phyloP scores from a whole-genome alignment of 2,113 vertebrate genomes.

The Ramphastos sulfuratus region DNA sequence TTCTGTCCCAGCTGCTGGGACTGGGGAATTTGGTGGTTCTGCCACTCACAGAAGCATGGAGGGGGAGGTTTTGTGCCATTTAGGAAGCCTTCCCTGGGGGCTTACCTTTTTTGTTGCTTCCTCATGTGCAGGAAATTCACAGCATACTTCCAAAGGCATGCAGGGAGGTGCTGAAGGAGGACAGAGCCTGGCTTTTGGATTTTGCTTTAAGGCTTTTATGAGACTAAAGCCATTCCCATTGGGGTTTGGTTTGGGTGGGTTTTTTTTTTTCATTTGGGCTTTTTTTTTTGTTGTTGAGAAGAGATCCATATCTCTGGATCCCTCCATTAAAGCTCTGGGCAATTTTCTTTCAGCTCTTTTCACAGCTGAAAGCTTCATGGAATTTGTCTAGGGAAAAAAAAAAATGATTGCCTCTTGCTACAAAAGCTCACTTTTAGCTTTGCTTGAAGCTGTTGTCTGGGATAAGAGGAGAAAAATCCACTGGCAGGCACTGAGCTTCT shows the following conservation, averaged over 20 bases:
- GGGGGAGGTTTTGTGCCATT: not conserved
- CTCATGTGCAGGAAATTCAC: slow-evolving; percentile 14
- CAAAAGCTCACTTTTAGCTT: not conserved
- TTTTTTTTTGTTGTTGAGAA: not conserved
- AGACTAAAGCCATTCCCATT: not conserved
- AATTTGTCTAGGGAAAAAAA: not conserved
- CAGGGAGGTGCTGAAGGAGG: not conserved
- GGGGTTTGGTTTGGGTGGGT: too few relatives aligned
- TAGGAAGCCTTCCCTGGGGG: not conserved
- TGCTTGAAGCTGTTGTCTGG: not conserved
- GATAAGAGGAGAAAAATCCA: not conserved
- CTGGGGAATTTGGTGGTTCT: not conserved
- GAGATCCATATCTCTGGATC: not conserved
- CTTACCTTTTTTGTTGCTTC: not conserved
- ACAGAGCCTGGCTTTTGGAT: not conserved
- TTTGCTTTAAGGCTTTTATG: not conserved
- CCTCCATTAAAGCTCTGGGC: not conserved
- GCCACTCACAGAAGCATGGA: not conserved
- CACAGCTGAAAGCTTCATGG: not conserved
- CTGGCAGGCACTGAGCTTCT: not conserved
- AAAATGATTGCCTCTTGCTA: not conserved
- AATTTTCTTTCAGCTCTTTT: not conserved
- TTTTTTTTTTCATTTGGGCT: too few relatives aligned
- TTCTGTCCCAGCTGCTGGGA: not conserved
- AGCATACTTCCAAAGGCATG: not conserved